Conservation (phyloP, 2,113 vertebrate genomes). For the Ciconia boyciana region DNA sequence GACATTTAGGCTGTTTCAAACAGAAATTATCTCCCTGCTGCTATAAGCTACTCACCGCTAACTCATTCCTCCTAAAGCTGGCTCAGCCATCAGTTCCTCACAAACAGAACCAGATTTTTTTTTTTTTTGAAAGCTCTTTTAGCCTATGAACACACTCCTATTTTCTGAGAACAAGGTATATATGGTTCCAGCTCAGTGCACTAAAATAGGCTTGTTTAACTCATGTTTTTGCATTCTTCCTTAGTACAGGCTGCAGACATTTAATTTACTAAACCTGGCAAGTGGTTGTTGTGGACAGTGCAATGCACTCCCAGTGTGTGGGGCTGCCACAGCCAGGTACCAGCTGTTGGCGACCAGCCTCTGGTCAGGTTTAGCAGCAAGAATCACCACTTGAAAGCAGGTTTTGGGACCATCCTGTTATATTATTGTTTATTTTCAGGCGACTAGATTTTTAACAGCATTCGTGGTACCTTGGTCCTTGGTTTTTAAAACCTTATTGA, state of each 20-base stretch:
- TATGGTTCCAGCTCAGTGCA: background rate
- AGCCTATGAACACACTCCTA: background rate
- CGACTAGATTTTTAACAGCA: background rate
- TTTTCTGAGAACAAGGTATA: background rate
- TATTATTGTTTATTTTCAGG: background rate
- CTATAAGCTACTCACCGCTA: background rate
- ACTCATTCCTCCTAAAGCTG: background rate
- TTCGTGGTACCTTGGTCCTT: background rate
- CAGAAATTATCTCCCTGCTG: background rate
- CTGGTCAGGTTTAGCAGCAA: background rate
- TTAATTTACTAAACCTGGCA: background rate
- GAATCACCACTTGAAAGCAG: background rate
- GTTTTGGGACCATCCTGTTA: background rate
- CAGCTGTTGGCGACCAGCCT: background rate
- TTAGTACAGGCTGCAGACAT: background rate
- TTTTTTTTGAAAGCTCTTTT: background rate
- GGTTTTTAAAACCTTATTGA: background rate
- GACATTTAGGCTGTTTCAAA: background rate
- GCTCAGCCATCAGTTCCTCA: background rate
- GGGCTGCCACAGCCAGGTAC: background rate
- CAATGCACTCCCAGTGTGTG: accelerated
- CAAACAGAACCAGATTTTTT: accelerated
- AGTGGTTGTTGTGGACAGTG: background rate
- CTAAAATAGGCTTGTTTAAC: background rate
- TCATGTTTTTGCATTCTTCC: background rate